Conservation (phyloP, 2,113 vertebrate species). For the Synchiropus splendidus region DNA sequence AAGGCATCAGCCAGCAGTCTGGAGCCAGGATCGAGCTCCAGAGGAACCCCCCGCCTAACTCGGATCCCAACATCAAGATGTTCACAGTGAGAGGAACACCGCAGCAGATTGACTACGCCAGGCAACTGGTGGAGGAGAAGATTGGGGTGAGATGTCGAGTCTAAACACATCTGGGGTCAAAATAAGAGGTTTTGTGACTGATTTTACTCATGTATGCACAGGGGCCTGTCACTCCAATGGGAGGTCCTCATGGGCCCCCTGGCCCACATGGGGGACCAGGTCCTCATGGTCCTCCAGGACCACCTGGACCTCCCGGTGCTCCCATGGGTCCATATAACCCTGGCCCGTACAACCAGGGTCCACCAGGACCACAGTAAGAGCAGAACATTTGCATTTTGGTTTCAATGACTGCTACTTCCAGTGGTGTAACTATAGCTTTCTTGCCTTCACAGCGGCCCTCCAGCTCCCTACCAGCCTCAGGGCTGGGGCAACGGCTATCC, state of each 20-base stretch:
- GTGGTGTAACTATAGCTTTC: not conserved
- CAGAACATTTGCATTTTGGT: too few relatives aligned
- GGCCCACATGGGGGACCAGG: conserved; percentile 95
- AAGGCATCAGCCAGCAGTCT: conserved; percentile 95
- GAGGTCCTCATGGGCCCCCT: conserved; percentile 86
- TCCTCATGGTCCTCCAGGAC: conserved; percentile 84
- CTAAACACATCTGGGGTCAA: not conserved
- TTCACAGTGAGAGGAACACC: conserved; percentile 92
- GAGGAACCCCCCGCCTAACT: conserved; percentile 91
- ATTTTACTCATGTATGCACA: conserved; percentile 33
- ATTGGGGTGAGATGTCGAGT: conserved; percentile 77
- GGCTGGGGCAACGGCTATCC: conserved; percentile 97
- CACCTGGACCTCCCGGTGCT: conserved; percentile 81
- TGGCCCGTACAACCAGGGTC: conserved; percentile 92
- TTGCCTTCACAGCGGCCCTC: conserved; percentile 77
- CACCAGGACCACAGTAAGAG: conserved; percentile 94
- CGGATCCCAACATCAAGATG: conserved; percentile 94
- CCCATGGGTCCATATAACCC: conserved; percentile 97
- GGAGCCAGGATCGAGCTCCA: conserved; percentile 95
- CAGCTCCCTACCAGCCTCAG: conserved; percentile 90
- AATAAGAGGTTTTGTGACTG: not conserved
- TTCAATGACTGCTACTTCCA: not conserved
- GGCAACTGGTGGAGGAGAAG: conserved; percentile 97
- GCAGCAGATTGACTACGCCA: conserved; percentile 94
- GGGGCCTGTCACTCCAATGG: conserved; percentile 94